Base-by-base conservation (phyloP, 64 coral and sea anemone genomes). In the Exaiptasia diaphana region DNA sequence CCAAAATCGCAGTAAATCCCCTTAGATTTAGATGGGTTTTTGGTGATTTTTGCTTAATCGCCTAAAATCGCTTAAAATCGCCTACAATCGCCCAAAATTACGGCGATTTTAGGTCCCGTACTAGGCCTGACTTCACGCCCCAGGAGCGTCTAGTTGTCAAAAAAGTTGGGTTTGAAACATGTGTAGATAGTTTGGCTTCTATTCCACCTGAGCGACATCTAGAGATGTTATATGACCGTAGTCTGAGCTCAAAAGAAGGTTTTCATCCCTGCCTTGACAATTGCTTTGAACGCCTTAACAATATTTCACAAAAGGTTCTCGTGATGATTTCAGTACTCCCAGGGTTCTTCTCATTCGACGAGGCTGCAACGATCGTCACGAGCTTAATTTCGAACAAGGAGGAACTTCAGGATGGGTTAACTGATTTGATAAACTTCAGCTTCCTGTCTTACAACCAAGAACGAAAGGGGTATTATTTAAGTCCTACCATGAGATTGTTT, bases 251-350 rank as follows among this genome's bases (percentile, higher is more conserved):
- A 34, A 35, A 65, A 14, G 61, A 65, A 20, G 30, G 61, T 36
- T n/a, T 38, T 4, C 14, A 17, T 35, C 30, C 32, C 10, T 65
- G 61, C 26, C 61, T 65, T 37, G 61, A 18, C 4, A 35, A 18
- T 32, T 65, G 61, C 30, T 65, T 65, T 36, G 31, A 36, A 14
- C 32, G 33, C 5, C 32, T 65, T 28, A 34, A 64, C 38, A 23
- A 18, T 3, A 35, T 12, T 20, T 64, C 60, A 18, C 44, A 37
- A 43, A 5, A 85, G 17, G 68, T 27, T 32, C 69, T 85, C 46
- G 49, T 56, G 33, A 34, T 24, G 12, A 15, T 85, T 52, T 69
- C 82, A 61, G 53, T 57, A 0, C 74, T 85, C 34, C 68, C 68
- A n/a, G n/a, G n/a, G n/a, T n/a, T n/a, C n/a, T n/a, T n/a, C n/a